Percentiles rank a stretch among this genome's conserved stretches.
These are phyloP conservation scores for Noturus placidus DNA, from an alignment of 2,113 vertebrate genomes.

Conservation along the genomic window DNA sequence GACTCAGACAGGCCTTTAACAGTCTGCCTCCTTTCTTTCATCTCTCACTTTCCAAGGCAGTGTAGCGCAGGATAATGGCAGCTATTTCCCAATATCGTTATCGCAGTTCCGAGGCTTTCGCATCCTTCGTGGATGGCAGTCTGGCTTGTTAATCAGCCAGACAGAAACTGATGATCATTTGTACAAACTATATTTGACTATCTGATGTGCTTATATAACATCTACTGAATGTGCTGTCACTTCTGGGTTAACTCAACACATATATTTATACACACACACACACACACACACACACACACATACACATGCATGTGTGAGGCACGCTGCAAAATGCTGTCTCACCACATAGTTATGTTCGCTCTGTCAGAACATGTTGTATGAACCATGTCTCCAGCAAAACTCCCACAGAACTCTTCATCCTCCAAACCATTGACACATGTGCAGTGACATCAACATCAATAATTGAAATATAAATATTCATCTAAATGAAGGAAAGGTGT, in stretches of 20 bases:
- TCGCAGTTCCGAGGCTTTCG: not conserved
- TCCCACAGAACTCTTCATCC: not conserved
- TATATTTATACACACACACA: not conserved
- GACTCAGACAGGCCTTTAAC: constrained; percentile 39
- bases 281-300: constrained; percentile 4
- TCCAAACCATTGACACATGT: not conserved
- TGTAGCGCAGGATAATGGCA: not conserved
- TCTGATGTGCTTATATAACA: not conserved
- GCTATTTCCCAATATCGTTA: constrained; percentile 19
- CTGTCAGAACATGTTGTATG: constrained; percentile 45
- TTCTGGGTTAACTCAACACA: not conserved
- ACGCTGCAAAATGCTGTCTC: constrained; percentile 40
- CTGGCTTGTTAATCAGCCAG: not conserved
- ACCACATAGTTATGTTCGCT: constrained; percentile 34
- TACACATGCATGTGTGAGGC: constrained; percentile 10
- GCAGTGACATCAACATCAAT: not conserved
- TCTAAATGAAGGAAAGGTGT: not conserved
- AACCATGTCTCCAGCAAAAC: constrained; percentile 24
- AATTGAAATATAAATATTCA: not conserved
- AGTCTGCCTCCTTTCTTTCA: constrained; percentile 38
- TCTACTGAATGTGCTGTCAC: not conserved
- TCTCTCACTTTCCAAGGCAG: constrained; percentile 20
- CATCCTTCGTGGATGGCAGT: not conserved
- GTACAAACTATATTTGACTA: not conserved
- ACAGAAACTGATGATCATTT: not conserved